Evolutionary conservation across 2,888 invertebrate genomes (phyloP).

Genomic region (Nephrotoma appendiculata): DNA sequence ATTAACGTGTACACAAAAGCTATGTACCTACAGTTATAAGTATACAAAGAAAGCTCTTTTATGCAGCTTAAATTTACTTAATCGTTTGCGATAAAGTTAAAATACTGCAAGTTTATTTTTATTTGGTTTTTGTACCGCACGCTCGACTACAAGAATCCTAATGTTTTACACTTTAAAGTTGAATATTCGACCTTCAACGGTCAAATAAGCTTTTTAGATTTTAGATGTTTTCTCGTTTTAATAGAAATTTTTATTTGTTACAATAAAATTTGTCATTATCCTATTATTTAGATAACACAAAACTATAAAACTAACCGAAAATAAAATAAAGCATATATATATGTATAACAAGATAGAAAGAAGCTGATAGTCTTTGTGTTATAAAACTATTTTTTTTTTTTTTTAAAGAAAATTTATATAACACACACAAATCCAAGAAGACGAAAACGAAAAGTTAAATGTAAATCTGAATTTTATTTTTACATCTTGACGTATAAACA

Average conservation of each 20-base stretch:
- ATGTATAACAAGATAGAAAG: neutral
- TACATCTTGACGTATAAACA: neutral
- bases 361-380: neutral
- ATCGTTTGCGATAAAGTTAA: too few relatives aligned
- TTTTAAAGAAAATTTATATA: neutral
- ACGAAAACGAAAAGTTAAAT: neutral
- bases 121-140: neutral
- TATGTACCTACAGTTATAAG: too few relatives aligned
- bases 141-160: neutral
- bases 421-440: neutral
- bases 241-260: neutral
- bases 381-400: neutral
- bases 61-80: too few relatives aligned
- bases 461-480: neutral
- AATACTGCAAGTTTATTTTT: neutral
- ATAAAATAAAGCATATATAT: neutral
- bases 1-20: too few relatives aligned
- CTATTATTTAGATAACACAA: neutral
- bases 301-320: neutral
- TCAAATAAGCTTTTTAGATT: neutral
- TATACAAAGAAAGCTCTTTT: too few relatives aligned
- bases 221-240: neutral
- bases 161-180: neutral
- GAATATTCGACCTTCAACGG: neutral
- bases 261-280: neutral